Evolutionary conservation across 2,888 invertebrate species (phyloP).

Genomic region (Netelia inedita): DNA sequence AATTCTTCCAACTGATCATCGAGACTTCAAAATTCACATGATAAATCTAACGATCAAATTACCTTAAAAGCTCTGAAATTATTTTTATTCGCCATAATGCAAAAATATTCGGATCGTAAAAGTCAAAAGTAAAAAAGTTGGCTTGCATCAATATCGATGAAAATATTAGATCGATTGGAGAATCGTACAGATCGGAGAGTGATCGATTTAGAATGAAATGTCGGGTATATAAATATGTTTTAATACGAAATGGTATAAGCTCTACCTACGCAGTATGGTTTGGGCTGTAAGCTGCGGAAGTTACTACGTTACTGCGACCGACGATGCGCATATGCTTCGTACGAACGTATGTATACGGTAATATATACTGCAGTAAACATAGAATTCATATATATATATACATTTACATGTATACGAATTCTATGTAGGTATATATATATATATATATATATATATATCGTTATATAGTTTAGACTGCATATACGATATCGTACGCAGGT

Average conservation of each 20-base stretch:
- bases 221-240: not conserved
- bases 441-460: not conserved
- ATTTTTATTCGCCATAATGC: no score
- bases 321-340: constrained; percentile 32
- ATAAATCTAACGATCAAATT: not conserved
- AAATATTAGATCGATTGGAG: not conserved
- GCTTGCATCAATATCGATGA: not conserved
- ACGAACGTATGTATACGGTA: constrained; percentile 25
- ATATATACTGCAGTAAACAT: constrained; percentile 8
- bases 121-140: no score
- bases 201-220: not conserved
- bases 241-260: constrained; percentile 12
- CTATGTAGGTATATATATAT: not conserved
- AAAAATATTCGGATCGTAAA: no score
- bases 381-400: not conserved
- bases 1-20: no score
- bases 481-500: constrained; percentile 40
- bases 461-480: constrained; percentile 36
- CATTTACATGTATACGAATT: not conserved
- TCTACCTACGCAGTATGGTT: constrained; percentile 8
- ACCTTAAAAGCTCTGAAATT: no score
- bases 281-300: constrained; percentile 33
- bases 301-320: constrained; percentile 15
- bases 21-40: not conserved
- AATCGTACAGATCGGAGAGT: not conserved